Conservation (phyloP, 2,113 vertebrate genomes). For the Brachyhypopomus gauderio region DNA sequence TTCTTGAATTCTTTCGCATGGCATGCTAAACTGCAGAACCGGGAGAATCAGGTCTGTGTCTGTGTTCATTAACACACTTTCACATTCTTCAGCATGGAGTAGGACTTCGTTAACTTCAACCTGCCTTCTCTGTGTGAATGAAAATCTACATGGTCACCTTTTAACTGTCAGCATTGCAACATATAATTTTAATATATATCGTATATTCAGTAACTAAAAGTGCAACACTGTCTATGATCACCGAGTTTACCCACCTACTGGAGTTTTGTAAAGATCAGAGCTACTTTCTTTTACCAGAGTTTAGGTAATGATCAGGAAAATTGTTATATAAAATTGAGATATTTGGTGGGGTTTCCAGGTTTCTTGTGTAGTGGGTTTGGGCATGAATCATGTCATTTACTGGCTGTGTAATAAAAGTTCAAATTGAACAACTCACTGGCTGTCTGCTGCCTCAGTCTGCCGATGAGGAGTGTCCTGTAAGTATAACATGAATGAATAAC, state of each 20-base stretch:
- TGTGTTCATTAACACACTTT: slow-evolving; percentile 2
- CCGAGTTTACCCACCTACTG: neutral
- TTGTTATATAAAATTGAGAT: neutral
- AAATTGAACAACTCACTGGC: neutral
- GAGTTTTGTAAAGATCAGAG: neutral
- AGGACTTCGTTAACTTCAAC: neutral
- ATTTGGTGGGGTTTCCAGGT: neutral
- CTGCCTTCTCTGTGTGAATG: neutral
- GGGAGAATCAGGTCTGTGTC: neutral
- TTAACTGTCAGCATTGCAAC: neutral
- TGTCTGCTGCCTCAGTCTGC: neutral
- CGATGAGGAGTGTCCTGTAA: neutral
- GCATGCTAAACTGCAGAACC: slow-evolving; percentile 3
- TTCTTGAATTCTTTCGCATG: slow-evolving; percentile 45
- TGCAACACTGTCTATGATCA: neutral
- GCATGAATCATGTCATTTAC: neutral
- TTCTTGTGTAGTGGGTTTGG: slow-evolving; percentile 1
- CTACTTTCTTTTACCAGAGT: neutral
- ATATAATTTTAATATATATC: too few species aligned
- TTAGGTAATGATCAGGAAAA: neutral
- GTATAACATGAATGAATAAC: neutral
- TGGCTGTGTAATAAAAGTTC: neutral
- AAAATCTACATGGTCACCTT: neutral
- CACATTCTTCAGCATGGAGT: neutral
- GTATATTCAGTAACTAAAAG: neutral